Evolutionary conservation across 2,888 invertebrate species (phyloP).

Genomic region (Ophraella communa): DNA sequence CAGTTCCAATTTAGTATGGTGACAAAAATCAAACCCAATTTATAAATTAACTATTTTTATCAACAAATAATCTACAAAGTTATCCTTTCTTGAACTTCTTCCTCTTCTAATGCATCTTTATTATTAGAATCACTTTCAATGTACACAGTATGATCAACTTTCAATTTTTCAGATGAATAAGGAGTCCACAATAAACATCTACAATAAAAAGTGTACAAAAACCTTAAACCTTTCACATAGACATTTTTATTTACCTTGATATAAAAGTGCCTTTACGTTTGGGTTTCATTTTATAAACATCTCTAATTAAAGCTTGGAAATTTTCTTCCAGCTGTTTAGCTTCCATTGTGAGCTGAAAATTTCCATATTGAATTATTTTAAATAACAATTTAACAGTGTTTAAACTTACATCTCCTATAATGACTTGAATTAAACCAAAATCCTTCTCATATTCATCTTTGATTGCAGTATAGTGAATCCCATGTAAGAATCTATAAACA

Average conservation of each 20-base stretch:
- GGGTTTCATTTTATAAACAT: constrained; percentile 70
- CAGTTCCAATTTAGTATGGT: background rate
- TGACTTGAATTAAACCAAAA: constrained; percentile 71
- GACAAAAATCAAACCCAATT: background rate
- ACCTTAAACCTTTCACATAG: too few species aligned
- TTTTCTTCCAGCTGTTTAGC: constrained; percentile 74
- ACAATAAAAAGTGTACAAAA: constrained; percentile 35
- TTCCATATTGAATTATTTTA: too few species aligned
- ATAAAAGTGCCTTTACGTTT: constrained; percentile 75
- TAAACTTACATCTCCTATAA: constrained; percentile 73
- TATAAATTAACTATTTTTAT: background rate
- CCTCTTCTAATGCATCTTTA: constrained; percentile 48
- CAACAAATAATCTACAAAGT: constrained; percentile 37
- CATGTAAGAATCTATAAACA: constrained; percentile 71
- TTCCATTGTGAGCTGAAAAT: constrained; percentile 77
- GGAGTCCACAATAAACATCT: constrained; percentile 71
- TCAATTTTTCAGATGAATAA: constrained; percentile 71
- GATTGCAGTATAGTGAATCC: constrained; percentile 71
- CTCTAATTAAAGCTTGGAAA: constrained; percentile 69
- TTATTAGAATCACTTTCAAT: constrained; percentile 41
- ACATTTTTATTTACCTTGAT: constrained; percentile 70
- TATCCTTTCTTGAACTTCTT: constrained; percentile 46
- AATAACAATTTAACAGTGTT: background rate
- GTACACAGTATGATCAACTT: constrained; percentile 65
- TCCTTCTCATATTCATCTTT: constrained; percentile 75